Evolutionary conservation across 2,797 vertebrate genomes (phyloP).

Genomic region (Pseudopleuronectes americanus): DNA sequence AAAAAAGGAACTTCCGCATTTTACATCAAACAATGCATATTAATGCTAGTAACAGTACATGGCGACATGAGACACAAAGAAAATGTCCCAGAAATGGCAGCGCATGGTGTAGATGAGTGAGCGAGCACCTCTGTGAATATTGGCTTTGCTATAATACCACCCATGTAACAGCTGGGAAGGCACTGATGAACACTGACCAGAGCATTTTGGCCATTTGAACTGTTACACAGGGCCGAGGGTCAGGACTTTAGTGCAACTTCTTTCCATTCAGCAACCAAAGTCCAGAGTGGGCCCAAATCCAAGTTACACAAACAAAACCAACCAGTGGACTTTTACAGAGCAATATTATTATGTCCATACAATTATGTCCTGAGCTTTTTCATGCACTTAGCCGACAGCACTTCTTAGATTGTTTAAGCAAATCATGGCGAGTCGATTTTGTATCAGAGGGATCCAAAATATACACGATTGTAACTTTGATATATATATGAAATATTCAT

Average conservation of each 20-base stretch:
- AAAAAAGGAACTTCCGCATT: conserved; percentile 21
- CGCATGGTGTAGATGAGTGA: conserved; percentile 48
- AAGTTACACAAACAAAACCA: conserved; percentile 28
- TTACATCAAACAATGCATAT: conserved; percentile 44
- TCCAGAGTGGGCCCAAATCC: conserved; percentile 17
- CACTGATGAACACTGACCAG: conserved; percentile 69
- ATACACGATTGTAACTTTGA: neutral
- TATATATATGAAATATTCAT: neutral
- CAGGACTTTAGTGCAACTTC: conserved; percentile 54
- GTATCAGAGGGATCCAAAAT: conserved; percentile 30
- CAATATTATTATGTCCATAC: conserved; percentile 7
- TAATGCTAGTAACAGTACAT: conserved; percentile 55
- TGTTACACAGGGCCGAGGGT: conserved; percentile 27
- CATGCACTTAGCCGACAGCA: conserved; percentile 30
- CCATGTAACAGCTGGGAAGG: conserved; percentile 66
- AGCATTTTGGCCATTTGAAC: conserved; percentile 55
- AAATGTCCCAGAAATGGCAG: conserved; percentile 54
- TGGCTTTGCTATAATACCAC: conserved; percentile 54
- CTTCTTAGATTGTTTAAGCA: conserved; percentile 13
- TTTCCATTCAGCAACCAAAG: conserved; percentile 46
- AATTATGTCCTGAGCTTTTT: conserved; percentile 40
- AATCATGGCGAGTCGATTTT: conserved; percentile 12
- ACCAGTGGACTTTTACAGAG: conserved; percentile 15
- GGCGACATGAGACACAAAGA: conserved; percentile 42
- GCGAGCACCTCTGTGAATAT: conserved; percentile 30